Evolutionary conservation across 2,797 vertebrate genomes (phyloP), one percentile per base, ranked within the genome.

Genomic region (Liasis olivaceus): DNA sequence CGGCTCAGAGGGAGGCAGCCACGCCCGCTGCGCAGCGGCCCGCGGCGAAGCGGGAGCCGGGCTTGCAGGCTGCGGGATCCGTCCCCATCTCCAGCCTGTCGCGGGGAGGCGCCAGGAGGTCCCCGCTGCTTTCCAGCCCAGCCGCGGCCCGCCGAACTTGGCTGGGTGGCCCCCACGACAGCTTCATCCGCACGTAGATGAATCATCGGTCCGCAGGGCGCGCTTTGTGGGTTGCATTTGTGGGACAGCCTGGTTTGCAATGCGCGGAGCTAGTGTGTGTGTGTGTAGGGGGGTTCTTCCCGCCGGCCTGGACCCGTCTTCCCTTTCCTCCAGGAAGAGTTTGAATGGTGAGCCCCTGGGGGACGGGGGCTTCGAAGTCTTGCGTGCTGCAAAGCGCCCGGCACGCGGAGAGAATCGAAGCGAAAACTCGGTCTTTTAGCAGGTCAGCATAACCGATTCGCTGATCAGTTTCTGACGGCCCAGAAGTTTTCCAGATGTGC

Each of bases 11-110:
- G 89, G 77, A 31, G 58, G 42, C 26, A 3, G 59, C 26, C 89
- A 12, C 89, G 77, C 89, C 89, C 56, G 58, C 1, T 0, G 3
- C 1, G 51, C 0, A 4, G 36, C 15, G 11, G 47, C 51, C 5
- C 51, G 47, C 0, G 13, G 87, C 2, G 5, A 1, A 66, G 1
- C 1, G 3, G 20, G 0, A 54, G 11, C 0, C 2, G 4, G 14
- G 6, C 0, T 0, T 22, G 24, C 0, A 0, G 1, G 5, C 0
- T 4, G 22, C 0, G 7, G 1, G 0, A 1, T 0, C 0, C 22
- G 4, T 3, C 51, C 51, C 51, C 51, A 13, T 3, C 14, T 20
- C 5, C 12, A n/a, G 36, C 54, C 13, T 13, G 12, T 26, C 0
- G 8, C 6, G 64, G 17, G 51, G 2, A 64, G 14, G 2, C n/a